Conservation (phyloP, 1,140 invertebrate genomes). For the Ips typographus region DNA sequence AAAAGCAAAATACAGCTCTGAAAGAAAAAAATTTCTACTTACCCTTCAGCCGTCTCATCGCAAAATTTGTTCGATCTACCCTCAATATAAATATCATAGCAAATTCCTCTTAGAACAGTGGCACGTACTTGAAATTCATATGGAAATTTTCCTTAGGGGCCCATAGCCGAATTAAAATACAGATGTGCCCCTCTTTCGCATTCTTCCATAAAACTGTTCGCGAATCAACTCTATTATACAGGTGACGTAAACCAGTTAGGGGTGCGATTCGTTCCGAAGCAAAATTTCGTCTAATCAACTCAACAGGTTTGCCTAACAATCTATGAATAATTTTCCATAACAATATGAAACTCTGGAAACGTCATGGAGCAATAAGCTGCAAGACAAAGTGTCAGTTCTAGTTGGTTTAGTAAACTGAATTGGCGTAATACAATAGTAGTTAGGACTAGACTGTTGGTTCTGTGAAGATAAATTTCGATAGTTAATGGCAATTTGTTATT, state of each 20-base stretch:
- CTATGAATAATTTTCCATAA: not conserved
- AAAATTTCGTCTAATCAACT: not conserved
- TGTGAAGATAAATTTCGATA: too few relatives aligned
- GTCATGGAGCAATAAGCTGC: not conserved
- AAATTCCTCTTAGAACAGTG: constrained; percentile 22
- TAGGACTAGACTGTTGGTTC: too few relatives aligned
- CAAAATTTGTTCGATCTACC: constrained; percentile 5
- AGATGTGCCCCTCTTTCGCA: constrained; percentile 8
- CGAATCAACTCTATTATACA: constrained; percentile 5
- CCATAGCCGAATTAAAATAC: constrained; percentile 16
- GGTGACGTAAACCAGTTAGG: not conserved
- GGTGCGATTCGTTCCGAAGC: not conserved
- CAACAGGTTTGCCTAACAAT: not conserved
- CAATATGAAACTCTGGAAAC: not conserved
- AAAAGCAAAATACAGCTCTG: too few relatives aligned
- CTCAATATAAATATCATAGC: constrained; percentile 21
- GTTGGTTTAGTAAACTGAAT: too few relatives aligned
- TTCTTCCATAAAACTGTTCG: not conserved
- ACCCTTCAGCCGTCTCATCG: not conserved
- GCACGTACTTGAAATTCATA: constrained; percentile 24
- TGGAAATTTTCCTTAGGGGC: constrained; percentile 11
- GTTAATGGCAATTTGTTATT: too few relatives aligned
- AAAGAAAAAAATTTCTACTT: too few relatives aligned
- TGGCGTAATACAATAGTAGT: too few relatives aligned
- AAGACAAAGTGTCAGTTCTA: not conserved